Evolutionary conservation across 1,140 invertebrate genomes (phyloP).

Genomic region (Sesamia nonagrioides): DNA sequence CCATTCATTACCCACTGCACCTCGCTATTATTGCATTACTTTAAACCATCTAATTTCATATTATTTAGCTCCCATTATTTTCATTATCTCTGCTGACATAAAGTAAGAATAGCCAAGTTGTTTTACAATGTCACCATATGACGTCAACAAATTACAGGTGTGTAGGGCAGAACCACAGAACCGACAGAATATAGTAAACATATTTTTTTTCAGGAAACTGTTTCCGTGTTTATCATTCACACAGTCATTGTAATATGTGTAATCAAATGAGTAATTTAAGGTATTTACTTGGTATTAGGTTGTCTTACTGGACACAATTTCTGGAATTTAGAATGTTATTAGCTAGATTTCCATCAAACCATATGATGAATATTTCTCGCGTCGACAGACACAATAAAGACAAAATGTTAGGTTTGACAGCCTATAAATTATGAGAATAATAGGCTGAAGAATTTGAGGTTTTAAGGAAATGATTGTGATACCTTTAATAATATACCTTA

Average conservation of each 20-base stretch:
- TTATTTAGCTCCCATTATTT: slow-evolving; percentile 84
- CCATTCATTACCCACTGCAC: slow-evolving; percentile 67
- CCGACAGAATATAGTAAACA: slow-evolving; percentile 57
- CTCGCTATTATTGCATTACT: slow-evolving; percentile 80
- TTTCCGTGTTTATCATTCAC: slow-evolving; percentile 66
- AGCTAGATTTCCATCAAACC: neutral
- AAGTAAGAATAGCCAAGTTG: slow-evolving; percentile 77
- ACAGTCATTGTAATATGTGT: slow-evolving; percentile 49
- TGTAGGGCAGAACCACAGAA: slow-evolving; percentile 26
- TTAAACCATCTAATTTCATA: slow-evolving; percentile 82
- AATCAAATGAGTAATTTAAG: slow-evolving; percentile 43
- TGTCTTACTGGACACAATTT: slow-evolving; percentile 11
- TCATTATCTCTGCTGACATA: slow-evolving; percentile 80
- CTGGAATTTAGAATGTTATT: neutral
- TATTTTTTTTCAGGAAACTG: slow-evolving; percentile 75
- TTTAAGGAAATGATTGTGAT: no score
- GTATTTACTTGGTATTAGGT: slow-evolving; percentile 26
- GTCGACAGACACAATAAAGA: no score
- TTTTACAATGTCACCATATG: slow-evolving; percentile 80
- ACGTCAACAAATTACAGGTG: slow-evolving; percentile 80
- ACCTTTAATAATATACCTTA: no score
- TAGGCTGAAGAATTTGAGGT: no score
- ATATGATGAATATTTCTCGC: no score
- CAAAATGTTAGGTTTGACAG: no score
- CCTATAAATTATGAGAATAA: no score